Evolutionary conservation across 1,140 invertebrate species (phyloP).

Genomic region (Drosophila paulistorum): DNA sequence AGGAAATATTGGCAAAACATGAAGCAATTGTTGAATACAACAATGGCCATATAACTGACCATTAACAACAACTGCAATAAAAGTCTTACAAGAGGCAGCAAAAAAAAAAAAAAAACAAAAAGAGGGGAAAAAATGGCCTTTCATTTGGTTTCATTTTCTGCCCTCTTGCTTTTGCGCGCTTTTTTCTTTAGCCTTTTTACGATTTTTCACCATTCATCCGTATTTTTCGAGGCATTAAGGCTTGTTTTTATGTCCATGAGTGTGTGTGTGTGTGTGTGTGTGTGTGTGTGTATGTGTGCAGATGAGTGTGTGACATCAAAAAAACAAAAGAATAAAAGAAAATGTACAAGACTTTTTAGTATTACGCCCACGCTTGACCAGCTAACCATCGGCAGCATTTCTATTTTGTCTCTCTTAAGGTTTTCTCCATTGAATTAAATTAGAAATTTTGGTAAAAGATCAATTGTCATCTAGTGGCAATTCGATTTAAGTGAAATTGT

Average conservation of each 20-base stretch:
- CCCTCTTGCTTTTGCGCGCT: neutral
- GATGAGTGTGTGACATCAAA: constrained; percentile 32
- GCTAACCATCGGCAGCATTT: neutral
- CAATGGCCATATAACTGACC: constrained; percentile 52
- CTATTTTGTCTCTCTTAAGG: neutral
- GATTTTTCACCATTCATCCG: constrained; percentile 38
- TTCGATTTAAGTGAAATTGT: constrained; percentile 21
- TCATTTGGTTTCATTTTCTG: constrained; percentile 44
- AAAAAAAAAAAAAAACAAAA: constrained; percentile 1
- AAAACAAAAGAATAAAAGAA: constrained; percentile 21
- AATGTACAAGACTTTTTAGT: constrained; percentile 30
- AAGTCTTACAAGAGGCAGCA: constrained; percentile 52
- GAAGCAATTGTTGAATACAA: constrained; percentile 59
- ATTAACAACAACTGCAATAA: constrained; percentile 62
- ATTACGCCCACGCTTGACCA: constrained; percentile 2
- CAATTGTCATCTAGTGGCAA: constrained; percentile 31
- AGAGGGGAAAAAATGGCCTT: constrained; percentile 15
- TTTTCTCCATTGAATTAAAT: constrained; percentile 14
- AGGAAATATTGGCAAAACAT: constrained; percentile 31
- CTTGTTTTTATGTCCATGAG: constrained; percentile 45
- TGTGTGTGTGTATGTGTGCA: constrained; percentile 17
- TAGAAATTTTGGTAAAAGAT: constrained; percentile 17
- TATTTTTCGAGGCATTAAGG: constrained; percentile 59
- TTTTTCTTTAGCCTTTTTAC: constrained; percentile 46
- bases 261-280: constrained; percentile 15